These are phyloP conservation scores for Scolopax bukidnonensis DNA, from an alignment of 2,797 vertebrate species.

Conservation along the genomic window DNA sequence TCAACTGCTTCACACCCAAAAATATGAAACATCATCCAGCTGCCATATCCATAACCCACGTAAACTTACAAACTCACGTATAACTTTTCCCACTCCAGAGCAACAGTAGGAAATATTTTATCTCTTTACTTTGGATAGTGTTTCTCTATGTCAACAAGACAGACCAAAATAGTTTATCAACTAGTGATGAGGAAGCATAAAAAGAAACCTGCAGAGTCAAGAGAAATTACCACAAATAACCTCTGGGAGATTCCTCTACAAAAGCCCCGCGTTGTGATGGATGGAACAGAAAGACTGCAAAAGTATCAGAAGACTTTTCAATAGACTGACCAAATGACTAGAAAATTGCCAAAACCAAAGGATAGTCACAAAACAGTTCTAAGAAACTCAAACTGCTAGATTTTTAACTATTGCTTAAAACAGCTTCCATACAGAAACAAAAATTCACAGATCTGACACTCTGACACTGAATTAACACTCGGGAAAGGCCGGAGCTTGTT, in stretches of 20 bases:
- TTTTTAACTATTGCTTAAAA: not conserved
- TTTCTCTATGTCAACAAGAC: not conserved
- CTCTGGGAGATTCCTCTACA: not conserved
- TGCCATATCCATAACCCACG: not conserved
- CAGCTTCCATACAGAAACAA: not conserved
- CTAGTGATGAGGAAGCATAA: not conserved
- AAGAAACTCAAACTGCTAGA: not conserved
- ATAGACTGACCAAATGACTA: not conserved
- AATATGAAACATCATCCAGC: not conserved
- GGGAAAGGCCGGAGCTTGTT: not conserved
- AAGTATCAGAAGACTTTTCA: not conserved
- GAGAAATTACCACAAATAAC: not conserved
- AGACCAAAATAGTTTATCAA: not conserved
- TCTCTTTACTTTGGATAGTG: not conserved
- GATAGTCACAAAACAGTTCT: not conserved
- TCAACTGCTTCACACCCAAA: not conserved
- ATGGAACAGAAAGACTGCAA: not conserved
- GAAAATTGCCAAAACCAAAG: not conserved
- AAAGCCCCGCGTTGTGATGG: not conserved
- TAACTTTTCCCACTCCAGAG: not conserved
- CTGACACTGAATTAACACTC: not conserved
- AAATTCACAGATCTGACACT: not conserved
- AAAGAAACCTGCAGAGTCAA: not conserved
- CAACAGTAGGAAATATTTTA: not conserved
- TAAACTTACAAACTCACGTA: not conserved